Conservation (phyloP, 2,113 vertebrate species). For the Myiozetetes cayanensis region DNA sequence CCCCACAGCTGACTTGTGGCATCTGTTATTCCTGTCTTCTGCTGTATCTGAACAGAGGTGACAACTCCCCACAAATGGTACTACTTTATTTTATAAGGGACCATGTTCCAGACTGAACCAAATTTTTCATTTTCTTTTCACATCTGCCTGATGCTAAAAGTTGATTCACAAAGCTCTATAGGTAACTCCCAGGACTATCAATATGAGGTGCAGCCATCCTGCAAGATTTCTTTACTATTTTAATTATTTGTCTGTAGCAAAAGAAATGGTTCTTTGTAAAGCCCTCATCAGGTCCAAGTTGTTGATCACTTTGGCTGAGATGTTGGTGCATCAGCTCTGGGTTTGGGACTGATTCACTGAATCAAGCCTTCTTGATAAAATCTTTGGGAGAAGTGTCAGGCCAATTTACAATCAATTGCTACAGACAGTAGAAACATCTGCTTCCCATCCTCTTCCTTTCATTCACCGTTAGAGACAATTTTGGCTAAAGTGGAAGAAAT, state of each 20-base stretch:
- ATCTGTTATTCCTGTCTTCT: background rate
- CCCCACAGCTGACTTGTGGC: background rate
- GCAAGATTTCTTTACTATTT: background rate
- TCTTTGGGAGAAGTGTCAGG: background rate
- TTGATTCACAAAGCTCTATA: background rate
- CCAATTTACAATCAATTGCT: conserved; percentile 13
- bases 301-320: background rate
- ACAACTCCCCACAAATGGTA: background rate
- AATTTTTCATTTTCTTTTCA: background rate
- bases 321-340: background rate
- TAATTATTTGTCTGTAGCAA: background rate
- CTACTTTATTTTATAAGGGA: background rate
- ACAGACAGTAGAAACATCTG: conserved; percentile 14
- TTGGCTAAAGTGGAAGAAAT: conserved; percentile 39
- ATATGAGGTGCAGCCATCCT: background rate
- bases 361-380: background rate
- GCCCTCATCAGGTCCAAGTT: background rate
- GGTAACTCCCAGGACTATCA: background rate
- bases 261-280: background rate
- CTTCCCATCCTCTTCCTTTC: conserved; percentile 17
- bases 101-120: background rate
- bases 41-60: background rate
- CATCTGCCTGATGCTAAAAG: background rate
- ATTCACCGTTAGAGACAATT: background rate
- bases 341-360: background rate